Conservation (phyloP, 2,113 vertebrate genomes). For the Cinclus mexicanus region DNA sequence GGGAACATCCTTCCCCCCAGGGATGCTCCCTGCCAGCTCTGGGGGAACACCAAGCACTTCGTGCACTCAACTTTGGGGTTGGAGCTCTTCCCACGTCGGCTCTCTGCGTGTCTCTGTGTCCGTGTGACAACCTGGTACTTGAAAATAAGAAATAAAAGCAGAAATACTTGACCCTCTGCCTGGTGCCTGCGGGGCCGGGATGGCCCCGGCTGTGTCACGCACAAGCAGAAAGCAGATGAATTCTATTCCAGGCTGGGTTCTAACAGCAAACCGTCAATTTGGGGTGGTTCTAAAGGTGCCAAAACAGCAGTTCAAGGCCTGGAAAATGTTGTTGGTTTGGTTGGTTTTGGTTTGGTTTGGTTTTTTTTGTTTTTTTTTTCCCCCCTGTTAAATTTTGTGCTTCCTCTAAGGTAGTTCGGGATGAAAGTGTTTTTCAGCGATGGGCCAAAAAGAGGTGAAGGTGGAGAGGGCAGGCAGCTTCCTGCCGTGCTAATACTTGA, state of each 20-base stretch:
- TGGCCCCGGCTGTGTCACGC: neutral
- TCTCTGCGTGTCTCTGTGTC: neutral
- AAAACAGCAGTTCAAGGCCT: neutral
- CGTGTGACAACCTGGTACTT: constrained; percentile 41
- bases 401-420: neutral
- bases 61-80: neutral
- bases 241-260: neutral
- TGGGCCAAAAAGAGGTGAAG: neutral
- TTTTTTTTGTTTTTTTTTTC: neutral
- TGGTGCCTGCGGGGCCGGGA: neutral
- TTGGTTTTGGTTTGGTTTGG: neutral
- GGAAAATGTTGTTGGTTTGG: neutral
- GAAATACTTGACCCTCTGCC: constrained; percentile 24
- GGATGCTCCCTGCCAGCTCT: neutral
- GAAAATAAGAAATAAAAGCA: neutral
- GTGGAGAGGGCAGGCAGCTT: neutral
- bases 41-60: neutral
- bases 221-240: neutral
- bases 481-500: neutral
- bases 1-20: neutral
- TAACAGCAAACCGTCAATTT: neutral
- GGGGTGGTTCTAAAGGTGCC: neutral
- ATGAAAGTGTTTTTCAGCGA: rapidly evolving
- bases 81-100: neutral
- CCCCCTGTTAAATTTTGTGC: neutral